Conservation (phyloP, 2,888 invertebrate genomes). For the Dusona sp. region DNA sequence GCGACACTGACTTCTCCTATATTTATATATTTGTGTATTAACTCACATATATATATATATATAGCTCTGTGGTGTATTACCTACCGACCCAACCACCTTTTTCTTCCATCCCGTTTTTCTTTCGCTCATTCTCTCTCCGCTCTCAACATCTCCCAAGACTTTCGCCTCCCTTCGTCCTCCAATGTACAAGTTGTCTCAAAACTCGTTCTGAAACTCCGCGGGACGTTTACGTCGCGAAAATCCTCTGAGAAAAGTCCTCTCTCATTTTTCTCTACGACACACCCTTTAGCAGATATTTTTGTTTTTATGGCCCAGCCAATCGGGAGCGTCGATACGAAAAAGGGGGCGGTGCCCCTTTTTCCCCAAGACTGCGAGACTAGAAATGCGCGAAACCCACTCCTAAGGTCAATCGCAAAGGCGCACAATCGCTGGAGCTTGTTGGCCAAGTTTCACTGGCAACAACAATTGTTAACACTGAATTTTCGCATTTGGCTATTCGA, state of each 20-base stretch:
- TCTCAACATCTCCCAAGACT: conserved; percentile 17
- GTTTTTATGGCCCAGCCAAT: neutral
- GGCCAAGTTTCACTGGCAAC: neutral
- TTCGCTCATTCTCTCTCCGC: conserved; percentile 27
- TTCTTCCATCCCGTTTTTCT: conserved; percentile 60
- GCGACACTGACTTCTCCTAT: conserved; percentile 42
- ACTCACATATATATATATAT: conserved; percentile 11
- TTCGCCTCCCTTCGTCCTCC: conserved; percentile 26
- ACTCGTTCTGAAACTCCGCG: neutral
- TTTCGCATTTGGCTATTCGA: too few species aligned
- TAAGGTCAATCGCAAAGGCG: neutral
- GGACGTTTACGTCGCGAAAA: neutral
- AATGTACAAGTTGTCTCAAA: conserved; percentile 2
- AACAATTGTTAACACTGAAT: too few species aligned
- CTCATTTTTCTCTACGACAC: neutral
- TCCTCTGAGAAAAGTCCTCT: neutral
- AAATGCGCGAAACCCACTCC: neutral
- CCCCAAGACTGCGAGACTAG: neutral
- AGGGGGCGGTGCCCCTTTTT: neutral
- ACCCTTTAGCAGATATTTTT: neutral
- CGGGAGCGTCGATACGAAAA: neutral
- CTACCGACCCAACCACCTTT: conserved; percentile 59
- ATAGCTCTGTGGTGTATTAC: conserved; percentile 20
- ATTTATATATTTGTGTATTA: conserved; percentile 21
- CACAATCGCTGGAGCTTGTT: neutral